phyloP scores from a whole-genome alignment of 1,140 invertebrate genomes.

The Colletes gigas region DNA sequence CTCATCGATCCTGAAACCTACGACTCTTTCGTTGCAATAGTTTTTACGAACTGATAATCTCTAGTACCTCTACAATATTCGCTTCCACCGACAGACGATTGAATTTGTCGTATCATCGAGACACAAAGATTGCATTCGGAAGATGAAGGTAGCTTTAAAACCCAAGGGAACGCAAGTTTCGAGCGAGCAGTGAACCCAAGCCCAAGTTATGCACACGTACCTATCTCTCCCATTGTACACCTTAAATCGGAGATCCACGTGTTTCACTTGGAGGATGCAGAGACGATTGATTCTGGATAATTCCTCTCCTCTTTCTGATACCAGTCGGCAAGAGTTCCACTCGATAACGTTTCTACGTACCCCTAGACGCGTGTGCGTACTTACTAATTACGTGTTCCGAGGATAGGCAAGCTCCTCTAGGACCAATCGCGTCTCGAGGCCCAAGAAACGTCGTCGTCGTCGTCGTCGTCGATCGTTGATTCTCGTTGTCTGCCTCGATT shows the following conservation, averaged over 20 bases:
- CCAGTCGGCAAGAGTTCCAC: background rate
- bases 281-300: no score
- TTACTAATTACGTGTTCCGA: background rate
- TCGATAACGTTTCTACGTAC: no score
- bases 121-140: background rate
- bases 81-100: no score
- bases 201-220: slow-evolving; percentile 27
- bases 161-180: background rate
- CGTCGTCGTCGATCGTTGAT: no score
- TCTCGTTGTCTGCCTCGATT: no score
- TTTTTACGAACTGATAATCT: no score
- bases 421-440: background rate
- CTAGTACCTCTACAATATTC: no score
- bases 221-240: slow-evolving; percentile 44
- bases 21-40: no score
- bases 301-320: no score
- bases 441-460: background rate
- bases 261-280: slow-evolving; percentile 10
- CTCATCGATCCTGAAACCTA: background rate
- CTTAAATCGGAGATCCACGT: slow-evolving; percentile 31
- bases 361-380: background rate
- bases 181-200: background rate
- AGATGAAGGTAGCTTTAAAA: no score
- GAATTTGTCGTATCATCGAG: no score
- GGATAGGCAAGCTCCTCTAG: background rate